Evolutionary conservation across 64 coral and sea anemone genomes (phyloP).

Genomic region (Catalaphyllia jardinei): DNA sequence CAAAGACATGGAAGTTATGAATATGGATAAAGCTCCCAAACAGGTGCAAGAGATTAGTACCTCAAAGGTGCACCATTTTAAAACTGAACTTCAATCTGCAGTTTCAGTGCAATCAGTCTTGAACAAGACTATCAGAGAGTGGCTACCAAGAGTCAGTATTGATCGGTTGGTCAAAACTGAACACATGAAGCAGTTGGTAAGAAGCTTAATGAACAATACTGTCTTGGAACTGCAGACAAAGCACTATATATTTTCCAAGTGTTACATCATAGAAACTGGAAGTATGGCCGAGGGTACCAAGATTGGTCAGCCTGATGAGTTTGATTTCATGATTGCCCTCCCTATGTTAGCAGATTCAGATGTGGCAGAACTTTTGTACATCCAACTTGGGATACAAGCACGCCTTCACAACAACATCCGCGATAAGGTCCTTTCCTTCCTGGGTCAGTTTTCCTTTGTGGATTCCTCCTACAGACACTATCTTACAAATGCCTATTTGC

Average conservation of each 20-base stretch:
- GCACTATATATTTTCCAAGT: slow-evolving; percentile 22
- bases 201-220: slow-evolving; percentile 25
- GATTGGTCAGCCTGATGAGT: slow-evolving; percentile 45
- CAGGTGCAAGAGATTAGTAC: not conserved
- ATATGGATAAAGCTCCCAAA: not conserved
- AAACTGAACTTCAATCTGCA: slow-evolving; percentile 38
- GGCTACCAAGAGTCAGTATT: slow-evolving; percentile 29
- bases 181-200: slow-evolving; percentile 20
- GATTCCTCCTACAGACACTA: slow-evolving; percentile 6
- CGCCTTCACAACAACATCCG: slow-evolving; percentile 11
- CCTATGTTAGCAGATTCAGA: slow-evolving; percentile 37
- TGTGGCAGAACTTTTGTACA: slow-evolving; percentile 56
- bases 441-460: slow-evolving; percentile 38
- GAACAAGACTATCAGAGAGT: slow-evolving; percentile 24
- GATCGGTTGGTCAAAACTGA: not conserved
- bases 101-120: slow-evolving; percentile 48
- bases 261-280: slow-evolving; percentile 56
- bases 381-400: slow-evolving; percentile 42
- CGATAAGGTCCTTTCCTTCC: slow-evolving; percentile 38
- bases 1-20: not conserved
- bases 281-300: slow-evolving; percentile 65
- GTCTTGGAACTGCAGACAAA: slow-evolving; percentile 22
- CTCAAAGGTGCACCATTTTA: slow-evolving; percentile 16
- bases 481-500: slow-evolving; percentile 50
- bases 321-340: slow-evolving; percentile 52